A percentile compares a stretch with the other conserved stretches of the same genome.
Conservation (phyloP, 2,888 invertebrate genomes). For the Apotomis betuletana region DNA sequence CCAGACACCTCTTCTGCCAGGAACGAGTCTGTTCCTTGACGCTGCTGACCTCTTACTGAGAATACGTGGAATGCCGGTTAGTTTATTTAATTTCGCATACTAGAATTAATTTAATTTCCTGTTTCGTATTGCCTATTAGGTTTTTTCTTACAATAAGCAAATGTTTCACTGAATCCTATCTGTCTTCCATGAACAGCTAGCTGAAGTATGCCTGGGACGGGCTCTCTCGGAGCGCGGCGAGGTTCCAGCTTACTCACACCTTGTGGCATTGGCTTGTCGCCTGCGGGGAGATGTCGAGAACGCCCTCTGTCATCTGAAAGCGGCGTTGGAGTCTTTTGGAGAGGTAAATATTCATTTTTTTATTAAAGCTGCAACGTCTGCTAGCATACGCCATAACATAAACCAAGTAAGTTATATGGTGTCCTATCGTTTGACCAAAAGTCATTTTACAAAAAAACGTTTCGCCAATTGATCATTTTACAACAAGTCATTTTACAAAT, state of each 20-base stretch:
- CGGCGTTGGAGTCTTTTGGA: conserved; percentile 64
- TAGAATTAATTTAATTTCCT: too few relatives aligned
- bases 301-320: conserved; percentile 64
- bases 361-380: too few relatives aligned
- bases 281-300: conserved; percentile 61
- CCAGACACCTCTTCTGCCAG: conserved; percentile 61
- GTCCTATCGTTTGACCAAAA: too few relatives aligned
- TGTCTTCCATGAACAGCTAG: conserved; percentile 55
- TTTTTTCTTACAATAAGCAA: too few relatives aligned
- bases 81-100: neutral
- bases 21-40: conserved; percentile 63
- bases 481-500: too few relatives aligned
- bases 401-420: too few relatives aligned
- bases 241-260: conserved; percentile 64
- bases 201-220: conserved; percentile 68
- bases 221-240: conserved; percentile 59
- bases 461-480: too few relatives aligned
- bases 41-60: conserved; percentile 72
- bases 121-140: too few relatives aligned
- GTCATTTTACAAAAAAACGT: too few relatives aligned
- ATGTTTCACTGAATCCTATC: too few relatives aligned
- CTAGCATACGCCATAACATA: too few relatives aligned
- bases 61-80: conserved; percentile 63
- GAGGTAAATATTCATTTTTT: conserved; percentile 54
- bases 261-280: conserved; percentile 67